These are phyloP conservation scores for Charanyca ferruginea DNA, from an alignment of 2,888 invertebrate genomes.

Conservation along the genomic window DNA sequence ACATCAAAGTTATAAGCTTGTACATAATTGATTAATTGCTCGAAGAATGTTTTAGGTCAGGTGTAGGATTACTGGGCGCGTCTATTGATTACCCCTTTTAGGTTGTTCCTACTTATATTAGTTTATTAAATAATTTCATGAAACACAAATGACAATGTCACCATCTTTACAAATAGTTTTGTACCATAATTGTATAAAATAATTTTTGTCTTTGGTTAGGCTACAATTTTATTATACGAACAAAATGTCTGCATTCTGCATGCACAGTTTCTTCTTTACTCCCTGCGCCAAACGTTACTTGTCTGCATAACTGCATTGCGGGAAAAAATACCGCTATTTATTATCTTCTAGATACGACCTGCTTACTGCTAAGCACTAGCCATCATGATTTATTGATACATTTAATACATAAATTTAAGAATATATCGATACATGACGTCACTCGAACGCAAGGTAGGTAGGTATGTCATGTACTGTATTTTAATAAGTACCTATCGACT, in stretches of 20 bases:
- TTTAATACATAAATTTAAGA: conserved; percentile 19
- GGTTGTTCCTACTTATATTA: background rate
- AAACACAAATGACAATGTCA: background rate
- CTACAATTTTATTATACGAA: background rate
- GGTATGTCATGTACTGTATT: conserved; percentile 33
- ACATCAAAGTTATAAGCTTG: too few species aligned
- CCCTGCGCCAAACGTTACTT: background rate
- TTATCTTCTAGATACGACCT: conserved; percentile 12
- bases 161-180: background rate
- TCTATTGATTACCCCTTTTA: background rate
- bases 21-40: too few species aligned
- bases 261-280: background rate
- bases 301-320: conserved; percentile 39
- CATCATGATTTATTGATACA: conserved; percentile 26
- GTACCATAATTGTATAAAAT: background rate
- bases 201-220: background rate
- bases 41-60: too few species aligned
- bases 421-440: conserved; percentile 21
- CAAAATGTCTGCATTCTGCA: background rate
- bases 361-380: conserved; percentile 25
- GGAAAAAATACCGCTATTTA: conserved; percentile 34
- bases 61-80: background rate
- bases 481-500: conserved; percentile 27
- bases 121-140: background rate
- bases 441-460: conserved; percentile 19